phyloP scores from a whole-genome alignment of 2,888 invertebrate species.

The Prenolepis imparis region DNA sequence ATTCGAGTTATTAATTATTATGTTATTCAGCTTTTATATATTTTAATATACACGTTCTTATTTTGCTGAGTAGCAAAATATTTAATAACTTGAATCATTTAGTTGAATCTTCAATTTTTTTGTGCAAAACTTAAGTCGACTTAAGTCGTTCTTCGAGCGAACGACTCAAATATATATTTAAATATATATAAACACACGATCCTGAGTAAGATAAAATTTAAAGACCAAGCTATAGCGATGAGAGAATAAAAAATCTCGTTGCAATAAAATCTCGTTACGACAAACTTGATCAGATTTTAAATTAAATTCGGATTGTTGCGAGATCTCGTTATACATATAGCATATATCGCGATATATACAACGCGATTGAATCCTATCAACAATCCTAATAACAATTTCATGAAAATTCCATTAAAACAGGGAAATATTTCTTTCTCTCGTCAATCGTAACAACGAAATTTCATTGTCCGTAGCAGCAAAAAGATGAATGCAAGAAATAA shows the following conservation, averaged over 20 bases:
- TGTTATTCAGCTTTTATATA: too few relatives aligned
- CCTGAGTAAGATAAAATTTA: background rate
- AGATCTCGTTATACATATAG: background rate
- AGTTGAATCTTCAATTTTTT: too few relatives aligned
- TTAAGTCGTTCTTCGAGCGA: too few relatives aligned
- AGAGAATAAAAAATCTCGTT: background rate
- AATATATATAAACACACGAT: background rate
- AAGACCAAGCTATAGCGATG: background rate
- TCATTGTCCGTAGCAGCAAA: background rate
- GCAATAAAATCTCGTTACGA: conserved; percentile 3
- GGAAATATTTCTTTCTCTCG: background rate
- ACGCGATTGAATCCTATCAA: background rate
- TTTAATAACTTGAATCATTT: too few relatives aligned
- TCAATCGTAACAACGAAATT: background rate
- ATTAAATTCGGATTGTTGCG: background rate
- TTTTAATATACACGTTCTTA: too few relatives aligned
- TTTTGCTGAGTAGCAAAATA: too few relatives aligned
- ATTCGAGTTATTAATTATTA: too few relatives aligned
- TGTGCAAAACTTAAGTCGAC: too few relatives aligned
- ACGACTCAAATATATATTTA: too few relatives aligned
- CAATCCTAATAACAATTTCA: background rate
- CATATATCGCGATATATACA: background rate
- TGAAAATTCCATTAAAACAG: background rate
- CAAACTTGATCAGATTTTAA: background rate
- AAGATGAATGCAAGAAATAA: background rate